These are phyloP conservation scores for Nomia melanderi DNA, from an alignment of 1,140 invertebrate genomes.

Conservation along the genomic window DNA sequence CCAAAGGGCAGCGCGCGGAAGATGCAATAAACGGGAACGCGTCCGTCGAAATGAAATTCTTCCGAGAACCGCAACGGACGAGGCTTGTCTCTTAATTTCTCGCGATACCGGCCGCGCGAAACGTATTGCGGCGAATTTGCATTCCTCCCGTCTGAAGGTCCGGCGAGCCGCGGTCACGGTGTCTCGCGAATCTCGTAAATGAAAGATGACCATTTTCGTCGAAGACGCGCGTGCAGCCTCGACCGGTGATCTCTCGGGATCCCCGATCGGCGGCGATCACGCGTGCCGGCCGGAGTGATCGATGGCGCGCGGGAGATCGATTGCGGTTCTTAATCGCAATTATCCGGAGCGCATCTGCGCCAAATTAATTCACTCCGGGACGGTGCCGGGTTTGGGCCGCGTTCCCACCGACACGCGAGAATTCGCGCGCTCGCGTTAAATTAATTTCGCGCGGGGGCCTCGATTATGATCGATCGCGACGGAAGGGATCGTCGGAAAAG, in stretches of 20 bases:
- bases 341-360: constrained; percentile 19
- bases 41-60: constrained; percentile 21
- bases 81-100: background rate
- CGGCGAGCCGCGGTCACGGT: no score
- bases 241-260: background rate
- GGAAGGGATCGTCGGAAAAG: background rate
- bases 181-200: no score
- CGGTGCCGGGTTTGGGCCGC: background rate
- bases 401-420: constrained; percentile 44
- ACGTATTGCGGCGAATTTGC: background rate
- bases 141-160: background rate
- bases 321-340: constrained; percentile 29
- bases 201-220: no score
- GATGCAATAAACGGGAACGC: constrained; percentile 4
- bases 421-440: constrained; percentile 35
- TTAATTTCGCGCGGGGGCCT: constrained; percentile 47
- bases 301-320: constrained; percentile 36
- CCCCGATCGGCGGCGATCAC: background rate
- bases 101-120: background rate
- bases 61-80: background rate
- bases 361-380: constrained; percentile 35
- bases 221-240: background rate
- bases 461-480: constrained; percentile 36
- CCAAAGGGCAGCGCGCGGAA: background rate
- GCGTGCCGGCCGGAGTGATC: constrained; percentile 15